Percentiles rank a stretch among this genome's conserved stretches.
These are phyloP conservation scores for Coccyzus lansbergi DNA, from an alignment of 2,797 vertebrate species.

Conservation along the genomic window DNA sequence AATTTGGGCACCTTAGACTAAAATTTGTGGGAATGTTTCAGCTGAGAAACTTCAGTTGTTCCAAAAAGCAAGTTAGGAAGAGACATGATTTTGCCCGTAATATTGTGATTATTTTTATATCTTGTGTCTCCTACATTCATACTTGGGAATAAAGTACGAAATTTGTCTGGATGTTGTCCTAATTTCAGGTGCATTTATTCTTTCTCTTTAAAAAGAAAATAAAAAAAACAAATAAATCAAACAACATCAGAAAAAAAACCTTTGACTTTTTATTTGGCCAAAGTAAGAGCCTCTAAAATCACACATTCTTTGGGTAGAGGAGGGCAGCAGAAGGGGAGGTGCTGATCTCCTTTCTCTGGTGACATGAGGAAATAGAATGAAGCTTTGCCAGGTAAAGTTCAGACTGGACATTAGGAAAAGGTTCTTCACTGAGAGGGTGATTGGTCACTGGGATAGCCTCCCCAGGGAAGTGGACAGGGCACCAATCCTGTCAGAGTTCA, in stretches of 20 bases:
- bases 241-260: background rate
- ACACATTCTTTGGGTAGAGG: background rate
- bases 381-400: background rate
- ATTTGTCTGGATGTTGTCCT: background rate
- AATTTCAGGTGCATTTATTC: background rate
- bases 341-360: background rate
- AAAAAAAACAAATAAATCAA: fast-evolving
- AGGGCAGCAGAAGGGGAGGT: background rate
- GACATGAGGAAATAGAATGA: background rate
- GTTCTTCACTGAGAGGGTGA: background rate
- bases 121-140: background rate
- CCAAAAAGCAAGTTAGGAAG: background rate
- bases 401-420: background rate
- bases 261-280: background rate
- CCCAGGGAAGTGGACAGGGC: background rate
- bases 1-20: background rate
- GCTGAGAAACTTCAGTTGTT: background rate
- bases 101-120: background rate
- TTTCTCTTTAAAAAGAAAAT: background rate
- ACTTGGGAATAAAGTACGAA: background rate
- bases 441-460: background rate
- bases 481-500: background rate
- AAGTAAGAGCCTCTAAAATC: background rate
- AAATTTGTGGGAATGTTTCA: background rate
- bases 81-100: background rate